Conservation (phyloP, 2,797 vertebrate genomes). For the Hippocampus kuda region DNA sequence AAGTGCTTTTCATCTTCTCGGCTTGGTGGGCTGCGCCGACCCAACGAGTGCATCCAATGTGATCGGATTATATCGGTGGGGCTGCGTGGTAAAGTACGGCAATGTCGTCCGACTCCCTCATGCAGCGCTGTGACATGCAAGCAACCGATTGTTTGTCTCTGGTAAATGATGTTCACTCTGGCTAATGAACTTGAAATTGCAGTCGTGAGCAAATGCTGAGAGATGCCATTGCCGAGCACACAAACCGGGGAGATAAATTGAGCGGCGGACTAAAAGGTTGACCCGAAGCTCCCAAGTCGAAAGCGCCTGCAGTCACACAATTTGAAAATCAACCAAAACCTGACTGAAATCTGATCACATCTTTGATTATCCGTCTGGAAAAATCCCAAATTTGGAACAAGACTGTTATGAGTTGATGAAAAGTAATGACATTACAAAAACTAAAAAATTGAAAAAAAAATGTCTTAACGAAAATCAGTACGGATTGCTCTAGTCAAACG, state of each 20-base stretch:
- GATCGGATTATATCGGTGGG: neutral
- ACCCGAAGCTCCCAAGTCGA: neutral
- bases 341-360: neutral
- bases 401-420: too few relatives aligned
- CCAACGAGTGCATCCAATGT: neutral
- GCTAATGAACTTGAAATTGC: constrained; percentile 7
- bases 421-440: too few relatives aligned
- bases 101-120: constrained; percentile 19
- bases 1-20: neutral
- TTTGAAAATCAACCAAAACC: neutral
- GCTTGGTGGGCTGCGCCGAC: neutral
- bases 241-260: neutral
- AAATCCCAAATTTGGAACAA: too few relatives aligned
- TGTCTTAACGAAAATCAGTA: too few relatives aligned
- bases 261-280: neutral
- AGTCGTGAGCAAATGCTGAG: neutral
- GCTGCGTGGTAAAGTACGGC: neutral
- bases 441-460: too few relatives aligned
- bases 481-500: too few relatives aligned
- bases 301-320: neutral
- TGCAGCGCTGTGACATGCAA: constrained; percentile 16
- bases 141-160: constrained; percentile 5
- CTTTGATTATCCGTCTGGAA: neutral
- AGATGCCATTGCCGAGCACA: neutral
- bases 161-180: neutral